Evolutionary conservation across 2,888 invertebrate species (phyloP).

Genomic region (Parelbella ahira): DNA sequence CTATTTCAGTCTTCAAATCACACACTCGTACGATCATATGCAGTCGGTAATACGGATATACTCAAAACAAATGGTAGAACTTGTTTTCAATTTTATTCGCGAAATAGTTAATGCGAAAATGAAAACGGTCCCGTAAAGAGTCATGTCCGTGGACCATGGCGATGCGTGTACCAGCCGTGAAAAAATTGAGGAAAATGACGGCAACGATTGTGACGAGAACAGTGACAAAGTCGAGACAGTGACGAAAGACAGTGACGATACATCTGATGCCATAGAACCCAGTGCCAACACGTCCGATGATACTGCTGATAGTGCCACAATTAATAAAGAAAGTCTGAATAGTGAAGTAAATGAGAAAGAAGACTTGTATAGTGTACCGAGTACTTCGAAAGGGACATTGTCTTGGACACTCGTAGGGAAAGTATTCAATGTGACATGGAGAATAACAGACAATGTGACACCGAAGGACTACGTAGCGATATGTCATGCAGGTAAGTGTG

Average conservation of each 20-base stretch:
- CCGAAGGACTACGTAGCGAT: slow-evolving; percentile 76
- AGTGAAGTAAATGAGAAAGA: slow-evolving; percentile 33
- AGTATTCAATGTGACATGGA: slow-evolving; percentile 68
- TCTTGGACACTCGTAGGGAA: slow-evolving; percentile 63
- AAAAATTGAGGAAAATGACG: slow-evolving; percentile 38
- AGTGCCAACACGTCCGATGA: slow-evolving; percentile 55
- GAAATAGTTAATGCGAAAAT: slow-evolving; percentile 13
- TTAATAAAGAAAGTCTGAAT: slow-evolving; percentile 37
- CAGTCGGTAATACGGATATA: not conserved
- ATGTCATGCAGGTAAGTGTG: slow-evolving; percentile 78
- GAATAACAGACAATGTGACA: slow-evolving; percentile 55
- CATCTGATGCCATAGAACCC: slow-evolving; percentile 32
- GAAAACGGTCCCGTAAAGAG: slow-evolving; percentile 35
- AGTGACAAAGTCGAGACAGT: slow-evolving; percentile 27
- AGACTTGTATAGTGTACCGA: slow-evolving; percentile 24
- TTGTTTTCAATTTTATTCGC: slow-evolving; percentile 1
- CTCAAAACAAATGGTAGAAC: not conserved
- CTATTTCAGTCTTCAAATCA: slow-evolving; percentile 18
- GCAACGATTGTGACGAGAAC: slow-evolving; percentile 26
- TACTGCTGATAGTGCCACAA: slow-evolving; percentile 46
- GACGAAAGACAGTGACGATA: slow-evolving; percentile 29
- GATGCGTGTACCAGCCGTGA: slow-evolving; percentile 46
- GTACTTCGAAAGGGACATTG: slow-evolving; percentile 28
- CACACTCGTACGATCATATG: not conserved
- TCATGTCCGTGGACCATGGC: slow-evolving; percentile 70